Conservation (phyloP, 2,888 invertebrate species). For the Cheilosia vernalis region DNA sequence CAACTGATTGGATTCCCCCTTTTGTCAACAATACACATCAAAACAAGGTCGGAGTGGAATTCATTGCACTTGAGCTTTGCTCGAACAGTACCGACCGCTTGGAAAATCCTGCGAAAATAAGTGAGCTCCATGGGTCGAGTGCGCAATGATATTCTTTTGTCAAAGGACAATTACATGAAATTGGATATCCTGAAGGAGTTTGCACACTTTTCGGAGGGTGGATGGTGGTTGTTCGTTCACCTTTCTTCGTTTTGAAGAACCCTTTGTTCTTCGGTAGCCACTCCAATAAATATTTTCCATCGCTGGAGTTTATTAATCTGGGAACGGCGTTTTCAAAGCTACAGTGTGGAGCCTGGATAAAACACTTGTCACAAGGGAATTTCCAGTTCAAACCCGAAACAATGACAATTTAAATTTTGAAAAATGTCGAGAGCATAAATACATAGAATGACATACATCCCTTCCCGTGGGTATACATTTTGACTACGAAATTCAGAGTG, state of each 20-base stretch:
- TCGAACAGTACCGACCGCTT: not conserved
- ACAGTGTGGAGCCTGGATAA: not conserved
- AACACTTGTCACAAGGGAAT: slow-evolving; percentile 51
- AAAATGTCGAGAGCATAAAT: slow-evolving; percentile 41
- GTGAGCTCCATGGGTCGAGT: slow-evolving; percentile 59
- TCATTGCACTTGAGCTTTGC: slow-evolving; percentile 64
- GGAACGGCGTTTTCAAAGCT: slow-evolving; percentile 16
- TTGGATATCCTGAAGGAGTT: slow-evolving; percentile 70
- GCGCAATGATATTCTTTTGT: slow-evolving; percentile 68
- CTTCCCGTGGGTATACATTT: not conserved
- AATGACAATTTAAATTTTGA: slow-evolving; percentile 54
- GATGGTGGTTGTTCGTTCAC: slow-evolving; percentile 26
- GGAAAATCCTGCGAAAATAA: slow-evolving; percentile 1
- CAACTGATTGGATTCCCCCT: slow-evolving; percentile 15
- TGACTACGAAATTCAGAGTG: not conserved
- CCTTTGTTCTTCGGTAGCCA: slow-evolving; percentile 33
- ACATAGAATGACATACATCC: slow-evolving; percentile 17
- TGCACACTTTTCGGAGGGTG: slow-evolving; percentile 60
- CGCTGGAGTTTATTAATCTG: slow-evolving; percentile 48
- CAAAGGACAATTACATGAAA: slow-evolving; percentile 72
- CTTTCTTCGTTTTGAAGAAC: slow-evolving; percentile 29
- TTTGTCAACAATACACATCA: not conserved
- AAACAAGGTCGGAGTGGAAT: slow-evolving; percentile 45
- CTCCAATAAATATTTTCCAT: slow-evolving; percentile 11
- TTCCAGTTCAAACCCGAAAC: slow-evolving; percentile 55